Conservation (phyloP, 2,888 invertebrate genomes). For the Pachliopta kotzebuea region DNA sequence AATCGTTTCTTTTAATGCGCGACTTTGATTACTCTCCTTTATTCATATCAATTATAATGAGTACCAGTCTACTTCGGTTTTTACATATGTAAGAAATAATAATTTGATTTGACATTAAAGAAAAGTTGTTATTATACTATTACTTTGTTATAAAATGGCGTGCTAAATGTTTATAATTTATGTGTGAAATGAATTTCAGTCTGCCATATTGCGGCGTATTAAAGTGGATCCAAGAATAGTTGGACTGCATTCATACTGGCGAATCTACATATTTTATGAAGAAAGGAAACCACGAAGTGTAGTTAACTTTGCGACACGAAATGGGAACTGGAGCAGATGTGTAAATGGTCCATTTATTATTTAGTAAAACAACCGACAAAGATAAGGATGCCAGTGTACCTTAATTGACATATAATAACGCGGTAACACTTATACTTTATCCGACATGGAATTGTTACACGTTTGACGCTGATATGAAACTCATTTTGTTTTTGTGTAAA, state of each 20-base stretch:
- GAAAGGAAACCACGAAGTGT: conserved; percentile 30
- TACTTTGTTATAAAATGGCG: neutral
- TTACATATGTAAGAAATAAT: too few species aligned
- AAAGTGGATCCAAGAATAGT: conserved; percentile 22
- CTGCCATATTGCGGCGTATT: conserved; percentile 24
- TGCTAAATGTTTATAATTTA: conserved; percentile 12
- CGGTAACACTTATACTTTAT: neutral
- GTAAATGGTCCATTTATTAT: conserved; percentile 28
- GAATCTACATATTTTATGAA: conserved; percentile 34
- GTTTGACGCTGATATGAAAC: too few species aligned
- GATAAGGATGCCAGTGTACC: conserved; percentile 18
- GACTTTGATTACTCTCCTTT: conserved; percentile 9
- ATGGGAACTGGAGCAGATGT: conserved; percentile 48
- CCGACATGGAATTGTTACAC: too few species aligned
- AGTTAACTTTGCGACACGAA: conserved; percentile 38
- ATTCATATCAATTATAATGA: too few species aligned
- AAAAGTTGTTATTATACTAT: too few species aligned
- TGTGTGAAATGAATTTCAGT: conserved; percentile 10
- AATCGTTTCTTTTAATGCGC: conserved; percentile 2
- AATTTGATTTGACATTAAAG: neutral
- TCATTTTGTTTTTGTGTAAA: too few species aligned
- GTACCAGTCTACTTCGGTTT: too few species aligned
- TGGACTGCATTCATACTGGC: conserved; percentile 14
- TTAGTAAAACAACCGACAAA: conserved; percentile 21
- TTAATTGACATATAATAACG: neutral